phyloP scores from a whole-genome alignment of 2,113 vertebrate species.

The Thymallus thymallus region DNA sequence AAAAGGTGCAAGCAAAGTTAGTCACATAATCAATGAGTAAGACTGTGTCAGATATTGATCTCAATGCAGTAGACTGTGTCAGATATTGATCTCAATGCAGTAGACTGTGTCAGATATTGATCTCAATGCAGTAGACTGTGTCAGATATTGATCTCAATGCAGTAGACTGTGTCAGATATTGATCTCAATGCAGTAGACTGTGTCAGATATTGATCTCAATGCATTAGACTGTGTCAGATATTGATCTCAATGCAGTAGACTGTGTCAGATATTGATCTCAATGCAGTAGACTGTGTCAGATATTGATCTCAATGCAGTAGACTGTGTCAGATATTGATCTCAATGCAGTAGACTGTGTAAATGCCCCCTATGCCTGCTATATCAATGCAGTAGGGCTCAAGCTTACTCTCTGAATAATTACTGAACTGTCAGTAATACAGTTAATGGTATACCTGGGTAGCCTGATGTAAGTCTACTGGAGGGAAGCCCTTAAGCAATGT shows the following conservation, averaged over 20 bases:
- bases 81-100: neutral
- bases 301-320: neutral
- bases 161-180: neutral
- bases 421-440: neutral
- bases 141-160: neutral
- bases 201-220: neutral
- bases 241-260: neutral
- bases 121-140: neutral
- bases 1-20: neutral
- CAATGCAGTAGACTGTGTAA: neutral
- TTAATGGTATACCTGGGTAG: neutral
- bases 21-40: neutral
- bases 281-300: neutral
- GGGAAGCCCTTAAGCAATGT: neutral
- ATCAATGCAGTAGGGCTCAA: neutral
- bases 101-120: no score
- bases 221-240: neutral
- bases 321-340: neutral
- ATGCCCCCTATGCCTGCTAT: neutral
- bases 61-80: no score
- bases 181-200: neutral
- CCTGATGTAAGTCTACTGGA: no score
- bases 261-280: no score
- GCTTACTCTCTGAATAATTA: neutral
- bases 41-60: neutral